These are phyloP conservation scores for Muscicapa striata DNA, from an alignment of 2,797 vertebrate species.

Conservation along the genomic window DNA sequence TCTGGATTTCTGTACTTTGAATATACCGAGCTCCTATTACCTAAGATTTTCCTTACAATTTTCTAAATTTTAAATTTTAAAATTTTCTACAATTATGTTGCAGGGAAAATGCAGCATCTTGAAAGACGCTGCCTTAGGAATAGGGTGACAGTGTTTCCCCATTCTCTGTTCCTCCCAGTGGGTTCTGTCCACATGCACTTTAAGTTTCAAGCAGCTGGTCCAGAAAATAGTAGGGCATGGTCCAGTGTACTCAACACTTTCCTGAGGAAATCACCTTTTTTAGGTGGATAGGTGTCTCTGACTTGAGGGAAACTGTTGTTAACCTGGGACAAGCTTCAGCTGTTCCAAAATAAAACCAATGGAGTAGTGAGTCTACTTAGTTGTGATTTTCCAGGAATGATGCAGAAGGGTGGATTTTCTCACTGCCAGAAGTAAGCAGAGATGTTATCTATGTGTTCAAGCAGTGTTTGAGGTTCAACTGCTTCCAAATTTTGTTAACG, in stretches of 20 bases:
- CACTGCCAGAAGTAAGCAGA: background rate
- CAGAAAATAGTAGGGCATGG: background rate
- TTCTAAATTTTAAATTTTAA: too few relatives aligned
- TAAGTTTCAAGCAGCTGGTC: background rate
- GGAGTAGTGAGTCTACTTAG: background rate
- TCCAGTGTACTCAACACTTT: background rate
- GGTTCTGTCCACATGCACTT: background rate
- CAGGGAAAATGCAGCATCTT: background rate
- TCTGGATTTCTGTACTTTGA: background rate
- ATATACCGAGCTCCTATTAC: background rate
- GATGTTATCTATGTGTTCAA: fast-evolving
- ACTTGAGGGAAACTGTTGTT: background rate
- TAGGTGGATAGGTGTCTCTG: background rate
- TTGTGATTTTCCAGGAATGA: background rate
- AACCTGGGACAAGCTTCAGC: background rate
- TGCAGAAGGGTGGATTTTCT: background rate
- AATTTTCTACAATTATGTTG: background rate
- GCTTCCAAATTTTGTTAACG: background rate
- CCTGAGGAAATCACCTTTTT: background rate
- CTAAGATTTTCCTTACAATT: background rate
- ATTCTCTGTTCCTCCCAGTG: background rate
- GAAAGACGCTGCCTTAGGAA: background rate
- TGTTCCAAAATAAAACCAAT: background rate
- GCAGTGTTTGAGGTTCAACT: background rate
- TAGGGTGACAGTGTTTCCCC: background rate